Conservation (phyloP, 2,797 vertebrate genomes). For the Sebastes kiyomatsui region DNA sequence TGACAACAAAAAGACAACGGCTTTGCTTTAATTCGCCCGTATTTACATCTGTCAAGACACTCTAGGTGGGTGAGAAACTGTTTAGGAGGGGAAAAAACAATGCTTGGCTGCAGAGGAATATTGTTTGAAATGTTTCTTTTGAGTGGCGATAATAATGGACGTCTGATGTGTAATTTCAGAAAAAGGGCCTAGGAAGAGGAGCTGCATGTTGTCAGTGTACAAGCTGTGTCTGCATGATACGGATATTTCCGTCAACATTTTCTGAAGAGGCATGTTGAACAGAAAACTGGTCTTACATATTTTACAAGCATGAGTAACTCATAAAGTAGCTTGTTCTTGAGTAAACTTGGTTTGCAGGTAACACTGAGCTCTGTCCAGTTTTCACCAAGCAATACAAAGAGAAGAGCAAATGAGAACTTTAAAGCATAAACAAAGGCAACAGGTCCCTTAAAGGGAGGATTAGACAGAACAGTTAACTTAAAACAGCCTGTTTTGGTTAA, state of each 20-base stretch:
- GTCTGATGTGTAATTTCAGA: slow-evolving; percentile 22
- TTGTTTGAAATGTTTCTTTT: background rate
- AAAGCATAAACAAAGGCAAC: background rate
- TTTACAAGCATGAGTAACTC: background rate
- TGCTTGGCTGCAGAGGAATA: background rate
- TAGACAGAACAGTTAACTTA: background rate
- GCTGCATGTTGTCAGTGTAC: slow-evolving; percentile 1
- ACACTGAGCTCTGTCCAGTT: background rate
- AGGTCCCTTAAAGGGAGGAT: background rate
- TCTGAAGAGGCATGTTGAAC: background rate
- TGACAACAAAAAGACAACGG: background rate
- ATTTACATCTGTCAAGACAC: slow-evolving; percentile 22
- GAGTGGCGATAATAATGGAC: slow-evolving; percentile 1
- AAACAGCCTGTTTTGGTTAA: slow-evolving; percentile 10
- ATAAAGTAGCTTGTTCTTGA: background rate
- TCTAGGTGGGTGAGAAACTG: slow-evolving; percentile 26
- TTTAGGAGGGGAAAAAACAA: background rate
- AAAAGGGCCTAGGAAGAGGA: background rate
- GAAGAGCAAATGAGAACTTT: background rate
- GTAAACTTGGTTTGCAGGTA: background rate
- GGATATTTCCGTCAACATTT: background rate
- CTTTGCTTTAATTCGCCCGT: slow-evolving; percentile 6
- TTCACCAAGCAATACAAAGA: background rate
- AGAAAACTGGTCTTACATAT: background rate
- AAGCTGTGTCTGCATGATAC: slow-evolving; percentile 7